Conservation (phyloP, 2,888 invertebrate species). For the Rhyacophila evoluta region DNA sequence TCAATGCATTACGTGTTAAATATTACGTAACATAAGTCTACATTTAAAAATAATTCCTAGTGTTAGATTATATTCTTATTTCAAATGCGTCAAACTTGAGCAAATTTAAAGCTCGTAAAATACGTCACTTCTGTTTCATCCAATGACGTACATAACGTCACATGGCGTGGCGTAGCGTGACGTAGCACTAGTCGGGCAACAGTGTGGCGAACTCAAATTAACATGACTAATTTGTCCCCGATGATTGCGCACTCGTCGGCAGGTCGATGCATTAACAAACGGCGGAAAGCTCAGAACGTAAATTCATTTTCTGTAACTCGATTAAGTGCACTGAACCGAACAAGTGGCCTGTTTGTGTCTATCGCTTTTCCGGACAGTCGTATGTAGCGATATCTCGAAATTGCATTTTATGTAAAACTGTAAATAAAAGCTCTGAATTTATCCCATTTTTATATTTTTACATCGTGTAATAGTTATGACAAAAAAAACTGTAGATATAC, state of each 20-base stretch:
- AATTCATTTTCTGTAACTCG: constrained; percentile 46
- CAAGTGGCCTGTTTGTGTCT: not conserved
- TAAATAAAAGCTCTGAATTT: not conserved
- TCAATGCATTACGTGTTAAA: too few species aligned
- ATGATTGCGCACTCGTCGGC: constrained; percentile 29
- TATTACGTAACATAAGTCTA: too few species aligned
- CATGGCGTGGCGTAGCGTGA: constrained; percentile 10
- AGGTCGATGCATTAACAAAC: constrained; percentile 41
- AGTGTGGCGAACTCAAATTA: constrained; percentile 32
- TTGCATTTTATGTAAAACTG: not conserved
- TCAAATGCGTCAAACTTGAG: too few species aligned
- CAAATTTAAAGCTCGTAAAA: too few species aligned
- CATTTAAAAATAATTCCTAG: too few species aligned
- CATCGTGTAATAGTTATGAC: too few species aligned
- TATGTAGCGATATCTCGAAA: not conserved
- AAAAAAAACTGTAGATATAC: too few species aligned
- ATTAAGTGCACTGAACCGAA: constrained; percentile 31
- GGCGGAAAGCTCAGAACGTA: constrained; percentile 37
- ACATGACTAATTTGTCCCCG: constrained; percentile 38
- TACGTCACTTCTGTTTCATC: not conserved
- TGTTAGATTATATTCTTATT: too few species aligned
- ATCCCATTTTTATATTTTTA: not conserved
- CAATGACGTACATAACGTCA: not conserved
- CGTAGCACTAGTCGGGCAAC: not conserved
- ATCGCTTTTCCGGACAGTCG: not conserved